phyloP scores from a whole-genome alignment of 2,888 invertebrate species.

The Zaprionus bogoriensis region DNA sequence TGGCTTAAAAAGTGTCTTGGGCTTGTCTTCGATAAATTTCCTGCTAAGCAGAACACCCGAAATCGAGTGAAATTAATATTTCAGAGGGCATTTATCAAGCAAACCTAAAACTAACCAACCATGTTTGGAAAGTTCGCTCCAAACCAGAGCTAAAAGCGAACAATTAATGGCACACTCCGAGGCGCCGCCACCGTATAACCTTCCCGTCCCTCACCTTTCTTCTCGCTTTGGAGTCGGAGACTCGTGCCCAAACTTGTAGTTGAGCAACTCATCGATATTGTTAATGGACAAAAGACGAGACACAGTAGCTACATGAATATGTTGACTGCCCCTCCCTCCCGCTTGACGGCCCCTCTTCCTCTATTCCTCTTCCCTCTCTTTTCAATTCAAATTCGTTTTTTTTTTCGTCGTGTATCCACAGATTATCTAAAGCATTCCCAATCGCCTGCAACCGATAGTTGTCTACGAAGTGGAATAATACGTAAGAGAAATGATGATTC shows the following conservation, averaged over 20 bases:
- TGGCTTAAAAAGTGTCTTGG: conserved; percentile 38
- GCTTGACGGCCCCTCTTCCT: no score
- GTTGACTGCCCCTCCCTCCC: background rate
- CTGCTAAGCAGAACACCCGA: conserved; percentile 49
- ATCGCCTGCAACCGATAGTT: conserved; percentile 31
- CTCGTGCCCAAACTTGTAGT: background rate
- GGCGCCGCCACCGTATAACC: background rate
- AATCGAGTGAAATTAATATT: conserved; percentile 77
- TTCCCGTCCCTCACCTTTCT: background rate
- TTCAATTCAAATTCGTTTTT: conserved; percentile 9
- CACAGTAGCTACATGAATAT: conserved; percentile 56
- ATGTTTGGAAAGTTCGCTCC: conserved; percentile 65
- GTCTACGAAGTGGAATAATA: background rate
- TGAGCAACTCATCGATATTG: conserved; percentile 36
- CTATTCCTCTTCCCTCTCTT: background rate
- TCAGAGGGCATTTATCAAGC: conserved; percentile 75
- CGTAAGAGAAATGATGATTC: no score
- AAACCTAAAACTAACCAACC: conserved; percentile 49
- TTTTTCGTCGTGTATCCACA: conserved; percentile 19
- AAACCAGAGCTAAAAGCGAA: conserved; percentile 32
- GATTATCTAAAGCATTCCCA: conserved; percentile 39
- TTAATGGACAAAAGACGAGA: conserved; percentile 45
- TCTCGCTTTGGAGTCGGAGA: no score
- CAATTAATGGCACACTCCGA: conserved; percentile 77
- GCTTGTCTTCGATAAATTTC: conserved; percentile 69